Conservation (phyloP, 2,888 invertebrate genomes). For the Blastobasis lacticolella region DNA sequence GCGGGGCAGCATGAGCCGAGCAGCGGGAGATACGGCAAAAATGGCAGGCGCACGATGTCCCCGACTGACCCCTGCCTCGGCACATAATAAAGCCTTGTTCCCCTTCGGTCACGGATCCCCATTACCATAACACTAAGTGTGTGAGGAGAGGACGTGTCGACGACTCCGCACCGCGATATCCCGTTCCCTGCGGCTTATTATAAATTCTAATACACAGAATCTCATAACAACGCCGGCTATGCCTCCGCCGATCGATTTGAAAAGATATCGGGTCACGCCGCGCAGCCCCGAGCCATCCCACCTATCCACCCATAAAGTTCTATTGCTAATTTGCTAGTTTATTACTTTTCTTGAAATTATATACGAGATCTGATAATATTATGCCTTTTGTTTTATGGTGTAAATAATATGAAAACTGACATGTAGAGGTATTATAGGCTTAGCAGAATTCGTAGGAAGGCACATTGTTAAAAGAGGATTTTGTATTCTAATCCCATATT, state of each 20-base stretch:
- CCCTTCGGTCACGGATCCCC: slow-evolving; percentile 48
- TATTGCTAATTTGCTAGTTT: slow-evolving; percentile 39
- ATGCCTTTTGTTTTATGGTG: slow-evolving; percentile 14
- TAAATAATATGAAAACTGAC: slow-evolving; percentile 19
- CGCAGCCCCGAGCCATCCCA: slow-evolving; percentile 26
- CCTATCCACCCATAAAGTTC: slow-evolving; percentile 36
- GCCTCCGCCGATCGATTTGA: slow-evolving; percentile 41
- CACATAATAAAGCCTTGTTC: slow-evolving; percentile 37
- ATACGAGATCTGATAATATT: slow-evolving; percentile 13
- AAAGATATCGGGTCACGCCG: slow-evolving; percentile 42
- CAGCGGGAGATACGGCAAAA: slow-evolving; percentile 51
- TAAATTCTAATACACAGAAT: slow-evolving; percentile 41
- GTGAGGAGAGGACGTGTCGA: slow-evolving; percentile 37
- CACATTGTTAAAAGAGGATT: slow-evolving; percentile 6
- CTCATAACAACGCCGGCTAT: slow-evolving; percentile 29
- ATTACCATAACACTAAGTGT: slow-evolving; percentile 49
- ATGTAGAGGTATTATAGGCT: slow-evolving; percentile 15
- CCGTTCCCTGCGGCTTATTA: slow-evolving; percentile 33
- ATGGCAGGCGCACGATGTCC: slow-evolving; percentile 57
- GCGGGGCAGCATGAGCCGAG: slow-evolving; percentile 27
- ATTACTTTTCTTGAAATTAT: slow-evolving; percentile 18
- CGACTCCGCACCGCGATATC: slow-evolving; percentile 22
- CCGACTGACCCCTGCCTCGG: slow-evolving; percentile 33
- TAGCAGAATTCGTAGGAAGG: slow-evolving; percentile 39
- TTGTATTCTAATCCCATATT: slow-evolving; percentile 41